Percentiles rank a stretch among this genome's conserved stretches.
These are phyloP conservation scores for Haliclona indistincta DNA, from an alignment of 37 sponge, comb jelly and placozoan genomes.

Conservation along the genomic window DNA sequence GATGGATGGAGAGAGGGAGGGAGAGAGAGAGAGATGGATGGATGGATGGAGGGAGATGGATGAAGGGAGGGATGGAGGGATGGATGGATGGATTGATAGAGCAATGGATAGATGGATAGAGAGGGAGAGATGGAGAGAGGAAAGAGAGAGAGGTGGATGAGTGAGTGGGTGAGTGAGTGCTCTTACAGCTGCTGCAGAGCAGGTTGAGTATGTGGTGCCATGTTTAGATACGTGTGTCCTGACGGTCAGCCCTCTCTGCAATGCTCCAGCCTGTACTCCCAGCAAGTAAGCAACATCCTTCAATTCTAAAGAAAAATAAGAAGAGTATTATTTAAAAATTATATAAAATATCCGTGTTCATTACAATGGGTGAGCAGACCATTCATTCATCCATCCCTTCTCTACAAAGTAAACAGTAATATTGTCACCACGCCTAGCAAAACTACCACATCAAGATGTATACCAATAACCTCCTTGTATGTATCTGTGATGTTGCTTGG, in stretches of 20 bases:
- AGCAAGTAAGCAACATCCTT: conserved; percentile 47
- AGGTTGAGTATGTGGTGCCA: conserved; percentile 55
- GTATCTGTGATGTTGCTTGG: too few relatives aligned
- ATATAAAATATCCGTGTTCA: too few relatives aligned
- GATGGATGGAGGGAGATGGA: not conserved
- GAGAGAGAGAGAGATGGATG: not conserved
- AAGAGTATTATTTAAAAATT: too few relatives aligned
- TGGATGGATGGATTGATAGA: conserved; percentile 7
- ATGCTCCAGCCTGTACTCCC: conserved; percentile 39
- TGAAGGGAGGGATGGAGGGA: not conserved
- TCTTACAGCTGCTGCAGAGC: conserved; percentile 84
- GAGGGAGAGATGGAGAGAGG: not conserved
- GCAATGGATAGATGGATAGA: not conserved
- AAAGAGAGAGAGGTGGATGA: not conserved
- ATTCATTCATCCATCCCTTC: too few relatives aligned
- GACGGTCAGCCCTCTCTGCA: conserved; percentile 71
- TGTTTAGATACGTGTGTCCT: conserved; percentile 63
- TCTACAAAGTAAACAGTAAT: too few relatives aligned
- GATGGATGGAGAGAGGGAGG: not conserved
- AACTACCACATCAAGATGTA: too few relatives aligned
- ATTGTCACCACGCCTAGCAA: too few relatives aligned
- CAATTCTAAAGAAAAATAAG: too few relatives aligned
- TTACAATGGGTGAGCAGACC: too few relatives aligned
- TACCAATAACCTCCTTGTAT: too few relatives aligned
- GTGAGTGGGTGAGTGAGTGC: not conserved